Conservation (phyloP, 2,888 invertebrate species). For the Mesorhabditis sp. region DNA sequence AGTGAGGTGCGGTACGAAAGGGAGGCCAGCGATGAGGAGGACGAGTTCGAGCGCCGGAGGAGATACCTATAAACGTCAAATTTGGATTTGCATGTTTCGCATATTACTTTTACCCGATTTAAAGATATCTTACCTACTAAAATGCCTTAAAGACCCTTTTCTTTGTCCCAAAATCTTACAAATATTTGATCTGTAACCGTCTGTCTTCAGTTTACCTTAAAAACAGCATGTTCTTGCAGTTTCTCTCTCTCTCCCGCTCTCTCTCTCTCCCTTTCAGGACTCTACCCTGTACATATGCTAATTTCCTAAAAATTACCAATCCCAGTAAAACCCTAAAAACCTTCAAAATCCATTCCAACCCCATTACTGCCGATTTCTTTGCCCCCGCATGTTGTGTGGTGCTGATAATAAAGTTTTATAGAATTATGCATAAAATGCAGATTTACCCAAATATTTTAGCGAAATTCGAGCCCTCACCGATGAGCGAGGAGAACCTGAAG, state of each 20-base stretch:
- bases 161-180: not conserved
- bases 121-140: too few species aligned
- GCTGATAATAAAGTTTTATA: not conserved
- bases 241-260: not conserved
- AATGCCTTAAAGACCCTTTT: too few species aligned
- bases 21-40: slow-evolving; percentile 17
- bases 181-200: not conserved
- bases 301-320: not conserved
- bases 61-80: not conserved
- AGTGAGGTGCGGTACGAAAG: slow-evolving; percentile 52
- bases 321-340: too few species aligned
- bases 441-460: slow-evolving; percentile 21
- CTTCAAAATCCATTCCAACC: too few species aligned
- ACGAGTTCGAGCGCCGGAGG: not conserved
- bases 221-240: slow-evolving; percentile 4
- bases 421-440: not conserved
- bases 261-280: not conserved
- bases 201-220: not conserved
- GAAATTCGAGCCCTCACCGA: slow-evolving; percentile 55
- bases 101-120: too few species aligned
- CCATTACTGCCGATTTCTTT: not conserved
- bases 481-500: slow-evolving; percentile 47
- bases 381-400: not conserved
- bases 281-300: not conserved
- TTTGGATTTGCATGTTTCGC: too few species aligned